Conservation (phyloP, 2,113 vertebrate genomes). For the Hiodon tergisus region DNA sequence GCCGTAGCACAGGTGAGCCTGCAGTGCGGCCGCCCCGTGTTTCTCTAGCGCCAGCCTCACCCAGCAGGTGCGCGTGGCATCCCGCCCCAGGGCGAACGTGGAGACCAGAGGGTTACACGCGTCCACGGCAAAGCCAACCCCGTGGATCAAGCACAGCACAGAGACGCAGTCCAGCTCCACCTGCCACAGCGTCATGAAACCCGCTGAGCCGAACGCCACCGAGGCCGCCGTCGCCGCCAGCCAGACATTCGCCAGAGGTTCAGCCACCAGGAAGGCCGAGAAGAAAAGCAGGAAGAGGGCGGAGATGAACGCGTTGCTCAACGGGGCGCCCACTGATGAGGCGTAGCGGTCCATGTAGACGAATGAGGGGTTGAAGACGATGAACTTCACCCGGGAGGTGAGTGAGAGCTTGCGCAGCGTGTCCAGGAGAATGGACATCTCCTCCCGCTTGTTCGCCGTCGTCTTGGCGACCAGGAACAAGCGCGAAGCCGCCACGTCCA, state of each 20-base stretch:
- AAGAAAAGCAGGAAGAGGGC: conserved; percentile 94
- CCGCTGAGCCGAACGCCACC: conserved; percentile 92
- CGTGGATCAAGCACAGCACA: conserved; percentile 91
- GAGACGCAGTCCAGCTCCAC: conserved; percentile 97
- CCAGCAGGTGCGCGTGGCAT: conserved; percentile 94
- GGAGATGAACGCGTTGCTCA: conserved; percentile 95
- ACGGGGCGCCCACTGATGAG: conserved; percentile 88
- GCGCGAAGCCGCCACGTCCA: conserved; percentile 89
- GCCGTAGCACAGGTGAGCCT: conserved; percentile 92
- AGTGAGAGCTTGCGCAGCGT: conserved; percentile 90
- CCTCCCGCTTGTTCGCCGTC: conserved; percentile 92
- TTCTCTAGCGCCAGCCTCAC: conserved; percentile 91
- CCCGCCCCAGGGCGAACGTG: conserved; percentile 88
- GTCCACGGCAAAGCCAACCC: conserved; percentile 91
- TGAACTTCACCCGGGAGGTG: conserved; percentile 94
- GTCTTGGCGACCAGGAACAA: conserved; percentile 97
- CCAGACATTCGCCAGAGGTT: conserved; percentile 92
- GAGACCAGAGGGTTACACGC: conserved; percentile 92
- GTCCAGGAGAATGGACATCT: conserved; percentile 94
- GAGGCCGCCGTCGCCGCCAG: conserved; percentile 89
- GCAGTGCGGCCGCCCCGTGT: conserved; percentile 90
- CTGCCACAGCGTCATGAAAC: conserved; percentile 98
- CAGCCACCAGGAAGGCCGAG: conserved; percentile 87
- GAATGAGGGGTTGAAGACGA: conserved; percentile 97
- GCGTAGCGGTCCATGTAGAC: conserved; percentile 97